phyloP scores from a whole-genome alignment of 2,113 vertebrate species.

The Apodemus speciosus region DNA sequence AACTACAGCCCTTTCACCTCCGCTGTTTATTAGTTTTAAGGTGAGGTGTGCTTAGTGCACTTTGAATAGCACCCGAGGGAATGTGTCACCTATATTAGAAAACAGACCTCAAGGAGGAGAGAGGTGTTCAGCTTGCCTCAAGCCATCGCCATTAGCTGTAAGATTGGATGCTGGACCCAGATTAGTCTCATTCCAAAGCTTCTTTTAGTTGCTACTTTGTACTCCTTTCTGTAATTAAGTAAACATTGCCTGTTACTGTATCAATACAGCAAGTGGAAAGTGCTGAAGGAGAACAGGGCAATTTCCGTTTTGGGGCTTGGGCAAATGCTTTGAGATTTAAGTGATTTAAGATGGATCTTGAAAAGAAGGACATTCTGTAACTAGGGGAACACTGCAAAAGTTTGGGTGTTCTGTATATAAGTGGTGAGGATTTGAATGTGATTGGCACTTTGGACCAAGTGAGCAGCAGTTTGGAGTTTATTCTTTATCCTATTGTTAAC shows the following conservation, averaged over 20 bases:
- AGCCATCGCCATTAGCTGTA: not conserved
- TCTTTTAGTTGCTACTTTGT: conserved; percentile 1
- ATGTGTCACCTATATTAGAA: not conserved
- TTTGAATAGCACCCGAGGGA: not conserved
- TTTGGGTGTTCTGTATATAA: not conserved
- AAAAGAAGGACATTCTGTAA: not conserved
- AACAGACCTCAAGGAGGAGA: not conserved
- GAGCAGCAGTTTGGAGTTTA: not conserved
- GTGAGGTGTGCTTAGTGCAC: not conserved
- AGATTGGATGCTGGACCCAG: conserved; percentile 17
- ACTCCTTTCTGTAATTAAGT: conserved; percentile 8
- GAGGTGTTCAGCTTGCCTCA: not conserved
- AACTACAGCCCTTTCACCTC: not conserved
- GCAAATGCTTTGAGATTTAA: conserved; percentile 5
- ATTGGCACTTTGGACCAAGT: not conserved
- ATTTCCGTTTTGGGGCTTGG: conserved; percentile 27
- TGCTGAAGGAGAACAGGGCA: not conserved
- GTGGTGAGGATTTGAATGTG: conserved; percentile 32
- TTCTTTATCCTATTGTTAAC: not conserved
- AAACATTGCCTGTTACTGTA: not conserved
- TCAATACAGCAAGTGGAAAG: conserved; percentile 34
- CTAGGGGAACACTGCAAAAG: not conserved
- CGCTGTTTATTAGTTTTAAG: not conserved
- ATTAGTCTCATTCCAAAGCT: not conserved
- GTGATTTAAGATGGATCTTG: not conserved